Conservation (phyloP, 2,888 invertebrate species). For the Druceiella hillmani region DNA sequence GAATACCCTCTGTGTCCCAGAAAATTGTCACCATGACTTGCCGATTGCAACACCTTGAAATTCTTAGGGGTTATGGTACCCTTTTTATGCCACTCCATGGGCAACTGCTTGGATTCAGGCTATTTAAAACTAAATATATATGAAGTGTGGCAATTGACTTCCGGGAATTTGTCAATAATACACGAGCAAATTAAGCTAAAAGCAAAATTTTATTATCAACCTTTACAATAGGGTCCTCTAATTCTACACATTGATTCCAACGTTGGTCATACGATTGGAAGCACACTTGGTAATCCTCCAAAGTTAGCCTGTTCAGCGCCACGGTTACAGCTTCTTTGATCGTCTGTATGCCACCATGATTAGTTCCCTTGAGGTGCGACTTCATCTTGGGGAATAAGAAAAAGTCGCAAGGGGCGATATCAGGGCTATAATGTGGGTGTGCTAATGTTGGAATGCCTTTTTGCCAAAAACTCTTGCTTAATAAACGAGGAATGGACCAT, state of each 20-base stretch:
- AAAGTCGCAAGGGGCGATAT: slow-evolving; percentile 3
- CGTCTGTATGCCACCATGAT: slow-evolving; percentile 5
- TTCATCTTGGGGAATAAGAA: slow-evolving; percentile 2
- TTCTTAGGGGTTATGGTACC: too few species aligned
- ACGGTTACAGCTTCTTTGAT: slow-evolving; percentile 11
- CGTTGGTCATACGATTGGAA: too few species aligned
- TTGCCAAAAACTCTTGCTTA: too few species aligned
- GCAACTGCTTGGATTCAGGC: too few species aligned
- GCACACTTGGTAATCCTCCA: slow-evolving; percentile 12
- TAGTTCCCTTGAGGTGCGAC: slow-evolving; percentile 3
- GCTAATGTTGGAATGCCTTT: slow-evolving; percentile 5
- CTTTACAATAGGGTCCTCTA: too few species aligned
- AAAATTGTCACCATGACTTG: too few species aligned
- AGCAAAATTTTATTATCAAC: slow-evolving; percentile 7
- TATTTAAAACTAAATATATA: too few species aligned
- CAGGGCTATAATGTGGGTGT: slow-evolving; percentile 6
- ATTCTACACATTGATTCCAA: slow-evolving; percentile 10
- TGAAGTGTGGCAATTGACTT: too few species aligned
- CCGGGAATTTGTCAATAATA: too few species aligned
- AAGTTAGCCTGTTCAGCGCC: slow-evolving; percentile 14
- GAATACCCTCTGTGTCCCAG: too few species aligned
- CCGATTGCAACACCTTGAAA: too few species aligned
- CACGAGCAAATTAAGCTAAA: slow-evolving; percentile 3
- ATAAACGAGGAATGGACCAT: background rate
- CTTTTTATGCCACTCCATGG: too few species aligned